Base-by-base conservation (phyloP, 2,797 vertebrate genomes). In the Silurus lanzhouensis region DNA sequence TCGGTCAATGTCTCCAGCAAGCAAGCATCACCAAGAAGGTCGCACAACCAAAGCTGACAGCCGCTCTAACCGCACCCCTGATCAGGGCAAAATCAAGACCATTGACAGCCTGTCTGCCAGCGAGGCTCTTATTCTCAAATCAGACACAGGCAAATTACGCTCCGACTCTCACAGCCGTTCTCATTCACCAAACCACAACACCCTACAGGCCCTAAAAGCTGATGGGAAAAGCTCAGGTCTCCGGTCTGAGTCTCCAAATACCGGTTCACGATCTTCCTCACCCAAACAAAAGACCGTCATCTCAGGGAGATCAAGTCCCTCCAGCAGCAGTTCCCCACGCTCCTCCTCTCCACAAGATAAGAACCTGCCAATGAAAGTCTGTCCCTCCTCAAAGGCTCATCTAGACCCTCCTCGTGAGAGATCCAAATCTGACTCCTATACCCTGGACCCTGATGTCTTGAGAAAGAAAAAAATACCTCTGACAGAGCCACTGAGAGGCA, bases 351-450 rank as follows among this genome's bases (percentile, higher is more conserved):
- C 96, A 48, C 94, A 97, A 7, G 98, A 99, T 84, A 99, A 98
- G 94, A 96, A 94, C 88, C 94, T 96, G 91, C 95, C 96, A 91
- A 95, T 97, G 83, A 99, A 98, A 93, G 92, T 94, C 83, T 93
- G 96, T 84, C 93, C 96, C 71, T 96, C 98, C 20, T 95, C 96
- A 63, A 99, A 99, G 95, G 93, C 95, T 84, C 96, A 96, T 46
- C 95, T 99, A 15, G 98, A 99, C 90, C 98, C 97, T 89, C 98
- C 98, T 83, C 95, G 98, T 84, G 98, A 99, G 88, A 95, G 98
- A 86, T 99, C 98, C 87, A 99, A 99, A 87, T 99, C 98, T 0
- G 98, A 99, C 92, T 99, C 98, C 0, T 99, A 99, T 88, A 99
- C 98, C 0, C 93, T 99, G 87, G 98, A 99, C 90, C 98, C 98